These are phyloP conservation scores for Streblospio benedicti DNA, from an alignment of 1,140 invertebrate species.

Conservation along the genomic window DNA sequence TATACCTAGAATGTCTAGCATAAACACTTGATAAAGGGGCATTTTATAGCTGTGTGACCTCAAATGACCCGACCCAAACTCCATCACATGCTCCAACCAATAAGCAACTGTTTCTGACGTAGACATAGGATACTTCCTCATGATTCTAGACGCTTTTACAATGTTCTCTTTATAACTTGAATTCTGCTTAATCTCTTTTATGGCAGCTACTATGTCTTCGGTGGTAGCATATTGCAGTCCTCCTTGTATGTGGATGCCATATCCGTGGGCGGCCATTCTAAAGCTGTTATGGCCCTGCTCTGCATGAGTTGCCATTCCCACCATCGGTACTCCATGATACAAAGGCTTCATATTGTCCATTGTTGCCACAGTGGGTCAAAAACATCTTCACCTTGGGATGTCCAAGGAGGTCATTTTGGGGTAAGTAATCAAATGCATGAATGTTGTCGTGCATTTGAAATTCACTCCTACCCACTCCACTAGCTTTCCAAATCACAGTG, in stretches of 20 bases:
- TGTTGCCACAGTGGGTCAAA: slow-evolving; percentile 64
- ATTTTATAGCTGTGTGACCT: neutral
- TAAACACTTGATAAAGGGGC: neutral
- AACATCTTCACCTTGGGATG: slow-evolving; percentile 50
- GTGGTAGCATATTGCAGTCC: too few relatives aligned
- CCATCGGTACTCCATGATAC: slow-evolving; percentile 62
- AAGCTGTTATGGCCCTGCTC: slow-evolving; percentile 54
- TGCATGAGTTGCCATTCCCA: slow-evolving; percentile 62
- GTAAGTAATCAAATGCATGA: too few relatives aligned
- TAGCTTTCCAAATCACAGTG: too few relatives aligned
- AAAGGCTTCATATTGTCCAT: slow-evolving; percentile 65
- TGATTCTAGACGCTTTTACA: slow-evolving; percentile 13
- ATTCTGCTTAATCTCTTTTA: slow-evolving; percentile 24
- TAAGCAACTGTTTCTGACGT: neutral
- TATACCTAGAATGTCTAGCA: neutral
- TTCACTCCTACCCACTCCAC: slow-evolving; percentile 43
- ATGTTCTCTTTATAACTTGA: too few relatives aligned
- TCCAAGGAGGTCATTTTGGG: slow-evolving; percentile 71
- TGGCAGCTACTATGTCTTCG: slow-evolving; percentile 25
- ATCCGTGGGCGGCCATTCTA: slow-evolving; percentile 33
- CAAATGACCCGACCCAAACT: slow-evolving; percentile 1
- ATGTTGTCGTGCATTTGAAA: too few relatives aligned
- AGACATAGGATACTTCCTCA: slow-evolving; percentile 1
- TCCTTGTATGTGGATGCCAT: slow-evolving; percentile 33
- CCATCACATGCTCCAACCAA: slow-evolving; percentile 10